phyloP scores from a whole-genome alignment of 2,113 vertebrate genomes.

The Cyanoramphus novaezelandiae region DNA sequence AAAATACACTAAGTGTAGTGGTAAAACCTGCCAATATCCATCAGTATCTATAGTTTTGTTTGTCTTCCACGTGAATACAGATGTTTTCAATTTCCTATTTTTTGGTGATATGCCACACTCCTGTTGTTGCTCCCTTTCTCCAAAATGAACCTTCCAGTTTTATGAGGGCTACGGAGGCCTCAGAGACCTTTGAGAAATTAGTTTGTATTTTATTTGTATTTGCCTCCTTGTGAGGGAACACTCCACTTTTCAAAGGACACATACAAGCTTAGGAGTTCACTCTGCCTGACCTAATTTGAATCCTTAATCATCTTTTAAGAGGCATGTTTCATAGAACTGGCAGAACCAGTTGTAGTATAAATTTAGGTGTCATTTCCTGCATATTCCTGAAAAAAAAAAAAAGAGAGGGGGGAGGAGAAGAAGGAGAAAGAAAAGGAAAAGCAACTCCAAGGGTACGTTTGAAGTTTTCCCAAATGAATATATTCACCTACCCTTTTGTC shows the following conservation, averaged over 20 bases:
- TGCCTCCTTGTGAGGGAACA: background rate
- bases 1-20: background rate
- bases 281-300: slow-evolving; percentile 31
- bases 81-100: background rate
- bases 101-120: background rate
- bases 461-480: background rate
- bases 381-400: background rate
- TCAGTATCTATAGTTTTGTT: background rate
- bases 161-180: background rate
- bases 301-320: slow-evolving; percentile 28
- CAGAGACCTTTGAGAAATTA: background rate
- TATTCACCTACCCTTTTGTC: background rate
- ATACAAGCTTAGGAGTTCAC: background rate
- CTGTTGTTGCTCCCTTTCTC: background rate
- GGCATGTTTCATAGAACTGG: slow-evolving; percentile 33
- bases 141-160: background rate
- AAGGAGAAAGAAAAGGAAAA: background rate
- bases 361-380: slow-evolving; percentile 11
- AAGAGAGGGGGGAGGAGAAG: background rate
- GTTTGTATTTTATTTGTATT: background rate
- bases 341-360: slow-evolving; percentile 20
- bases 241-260: background rate
- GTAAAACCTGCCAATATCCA: background rate
- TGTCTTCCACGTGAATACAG: background rate
- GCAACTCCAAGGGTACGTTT: background rate